Base-by-base conservation (phyloP, 2,888 invertebrate species). In the Pantelozetes paolii region DNA sequence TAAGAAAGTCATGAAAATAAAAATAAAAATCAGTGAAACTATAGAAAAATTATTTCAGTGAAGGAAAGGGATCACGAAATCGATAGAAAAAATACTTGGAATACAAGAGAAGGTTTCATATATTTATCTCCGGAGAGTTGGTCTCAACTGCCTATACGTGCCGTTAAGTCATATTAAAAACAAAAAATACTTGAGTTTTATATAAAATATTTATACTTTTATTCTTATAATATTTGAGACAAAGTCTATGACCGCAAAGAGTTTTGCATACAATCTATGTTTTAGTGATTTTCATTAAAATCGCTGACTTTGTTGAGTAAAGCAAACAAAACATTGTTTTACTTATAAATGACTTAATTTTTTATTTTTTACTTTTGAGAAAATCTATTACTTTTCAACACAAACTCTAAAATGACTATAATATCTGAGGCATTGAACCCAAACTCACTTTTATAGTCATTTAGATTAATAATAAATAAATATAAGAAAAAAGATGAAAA, bases 161-260 rank as follows among this genome's bases (percentile, higher is more conserved):
- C 62, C 62, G 26, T 62, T 28, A 59, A 62, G 30, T 62, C 62
- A 32, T 62, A 62, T 62, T 62, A 62, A 62, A 62, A n/a, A n/a
- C n/a, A n/a, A n/a, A 32, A 28, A 62, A 62, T 62, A 62, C 32
- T 62, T 62, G 28, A 54, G 11, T 45, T 15, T 45, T 62, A 18
- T 62, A n/a, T 62, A 32, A 26, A 62, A 62, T 62, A 36, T 36
- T 62, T 36, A 62, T 30, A 18, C 26, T n/a, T 32, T 62, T 54
- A 23, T 62, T 18, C 8, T 18, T 62, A 32, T 26, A 54, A 54
- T 26, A 54, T 54, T 54, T 26, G 9, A 23, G 23, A 9, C 54
- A 26, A 45, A 54, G 23, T 23, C 54, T 54, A 13, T 54, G 54
- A 54, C 54, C 54, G 54, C 23, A 54, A 26, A 26, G 20, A 8